Conservation (phyloP, 2,797 vertebrate genomes). For the Siniperca obscura region DNA sequence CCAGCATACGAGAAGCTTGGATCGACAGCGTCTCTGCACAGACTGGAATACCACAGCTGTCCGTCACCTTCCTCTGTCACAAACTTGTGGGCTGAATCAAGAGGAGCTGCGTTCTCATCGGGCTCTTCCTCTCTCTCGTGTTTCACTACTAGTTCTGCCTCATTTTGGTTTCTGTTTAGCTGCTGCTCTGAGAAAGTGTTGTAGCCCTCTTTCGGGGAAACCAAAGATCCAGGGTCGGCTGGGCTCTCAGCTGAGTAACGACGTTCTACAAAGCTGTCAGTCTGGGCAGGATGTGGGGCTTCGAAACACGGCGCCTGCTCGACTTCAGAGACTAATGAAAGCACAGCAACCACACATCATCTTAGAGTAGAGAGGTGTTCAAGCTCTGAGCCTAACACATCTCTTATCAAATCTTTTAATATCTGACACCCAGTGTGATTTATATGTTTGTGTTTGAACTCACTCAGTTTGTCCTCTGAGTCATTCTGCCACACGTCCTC, state of each 20-base stretch:
- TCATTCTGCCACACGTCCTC: slow-evolving; percentile 63
- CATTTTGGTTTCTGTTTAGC: not conserved
- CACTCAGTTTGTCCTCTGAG: slow-evolving; percentile 49
- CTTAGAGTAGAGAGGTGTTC: not conserved
- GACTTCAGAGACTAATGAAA: slow-evolving; percentile 39
- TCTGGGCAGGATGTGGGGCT: slow-evolving; percentile 1
- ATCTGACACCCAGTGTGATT: not conserved
- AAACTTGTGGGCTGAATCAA: slow-evolving; percentile 10
- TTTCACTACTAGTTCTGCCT: slow-evolving; percentile 62
- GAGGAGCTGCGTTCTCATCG: slow-evolving; percentile 21
- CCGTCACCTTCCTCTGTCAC: slow-evolving; percentile 31
- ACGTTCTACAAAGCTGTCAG: slow-evolving; percentile 11
- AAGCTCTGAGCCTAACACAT: not conserved
- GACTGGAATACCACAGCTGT: slow-evolving; percentile 51
- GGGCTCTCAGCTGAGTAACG: slow-evolving; percentile 25
- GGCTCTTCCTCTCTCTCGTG: slow-evolving; percentile 56
- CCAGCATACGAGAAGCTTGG: not conserved
- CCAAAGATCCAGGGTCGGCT: not conserved
- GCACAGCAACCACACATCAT: not conserved
- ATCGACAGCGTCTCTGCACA: slow-evolving; percentile 20
- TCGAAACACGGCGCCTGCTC: slow-evolving; percentile 36
- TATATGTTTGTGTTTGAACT: slow-evolving; percentile 30
- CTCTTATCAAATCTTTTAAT: not conserved
- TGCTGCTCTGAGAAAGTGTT: slow-evolving; percentile 40
- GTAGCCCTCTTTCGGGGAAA: slow-evolving; percentile 4